Percentiles rank a stretch among this genome's conserved stretches.
phyloP scores from a whole-genome alignment of 2,888 invertebrate genomes.

The Tanytarsus gracilentus region DNA sequence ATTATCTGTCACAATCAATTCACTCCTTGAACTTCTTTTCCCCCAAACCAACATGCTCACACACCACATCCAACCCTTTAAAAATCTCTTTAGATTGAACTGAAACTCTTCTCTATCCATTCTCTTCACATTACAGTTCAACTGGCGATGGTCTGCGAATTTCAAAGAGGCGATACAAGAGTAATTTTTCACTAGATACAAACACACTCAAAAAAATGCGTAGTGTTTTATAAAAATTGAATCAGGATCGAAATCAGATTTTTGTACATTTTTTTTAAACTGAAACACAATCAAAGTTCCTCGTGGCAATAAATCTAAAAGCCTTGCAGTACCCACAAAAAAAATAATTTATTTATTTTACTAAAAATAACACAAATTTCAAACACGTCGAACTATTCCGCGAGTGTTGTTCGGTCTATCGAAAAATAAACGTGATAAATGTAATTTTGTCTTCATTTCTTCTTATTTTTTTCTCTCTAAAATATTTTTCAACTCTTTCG shows the following conservation, averaged over 20 bases:
- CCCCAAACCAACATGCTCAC: no score
- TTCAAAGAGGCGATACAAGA: constrained; percentile 91
- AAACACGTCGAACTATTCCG: no score
- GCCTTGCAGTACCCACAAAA: background rate
- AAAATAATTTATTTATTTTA: background rate
- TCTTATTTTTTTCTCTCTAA: background rate
- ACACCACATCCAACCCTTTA: no score
- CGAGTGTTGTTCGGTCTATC: background rate
- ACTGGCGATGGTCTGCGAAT: constrained; percentile 94
- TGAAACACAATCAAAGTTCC: no score
- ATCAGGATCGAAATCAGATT: background rate
- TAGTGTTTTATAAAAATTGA: background rate
- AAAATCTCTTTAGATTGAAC: background rate
- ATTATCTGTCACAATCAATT: no score
- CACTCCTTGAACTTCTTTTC: no score
- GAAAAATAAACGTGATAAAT: background rate
- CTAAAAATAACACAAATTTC: no score
- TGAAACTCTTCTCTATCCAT: background rate
- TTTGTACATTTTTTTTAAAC: no score
- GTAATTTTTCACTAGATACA: constrained; percentile 35
- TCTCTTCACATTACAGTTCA: constrained; percentile 51
- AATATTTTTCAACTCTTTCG: background rate
- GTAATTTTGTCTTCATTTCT: background rate
- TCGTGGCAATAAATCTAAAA: no score
- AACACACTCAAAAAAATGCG: background rate